These are phyloP conservation scores for Amphipyra berbera DNA, from an alignment of 2,888 invertebrate genomes.

Conservation along the genomic window DNA sequence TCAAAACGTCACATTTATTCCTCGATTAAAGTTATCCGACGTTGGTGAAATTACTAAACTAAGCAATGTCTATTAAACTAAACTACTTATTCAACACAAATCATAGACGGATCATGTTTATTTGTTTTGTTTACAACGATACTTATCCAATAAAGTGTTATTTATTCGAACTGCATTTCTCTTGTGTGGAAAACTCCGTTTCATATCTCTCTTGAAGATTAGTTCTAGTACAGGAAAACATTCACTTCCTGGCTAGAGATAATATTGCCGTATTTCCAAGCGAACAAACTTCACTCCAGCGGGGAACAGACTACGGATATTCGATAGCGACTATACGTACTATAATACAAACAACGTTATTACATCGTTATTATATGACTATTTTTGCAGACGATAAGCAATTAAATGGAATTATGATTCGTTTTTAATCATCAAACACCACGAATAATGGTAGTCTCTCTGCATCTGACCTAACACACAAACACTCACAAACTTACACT, in stretches of 20 bases:
- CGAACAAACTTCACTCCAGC: conserved; percentile 7
- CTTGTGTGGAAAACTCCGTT: no score
- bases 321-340: not conserved
- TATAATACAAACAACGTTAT: not conserved
- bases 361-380: not conserved
- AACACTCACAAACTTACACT: no score
- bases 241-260: conserved; percentile 17
- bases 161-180: no score
- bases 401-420: not conserved
- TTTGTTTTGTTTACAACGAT: no score
- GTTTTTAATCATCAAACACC: not conserved
- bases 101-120: no score
- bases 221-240: conserved; percentile 1
- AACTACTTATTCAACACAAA: no score
- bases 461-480: no score
- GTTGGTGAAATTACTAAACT: no score
- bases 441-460: not conserved
- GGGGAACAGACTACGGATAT: not conserved
- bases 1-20: no score
- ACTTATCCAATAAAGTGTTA: no score
- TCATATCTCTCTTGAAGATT: not conserved
- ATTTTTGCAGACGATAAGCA: not conserved
- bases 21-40: no score
- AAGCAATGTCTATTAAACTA: no score
- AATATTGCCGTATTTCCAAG: conserved; percentile 9